Evolutionary conservation across 2,797 vertebrate genomes (phyloP).

Genomic region (Cyclura pinguis): DNA sequence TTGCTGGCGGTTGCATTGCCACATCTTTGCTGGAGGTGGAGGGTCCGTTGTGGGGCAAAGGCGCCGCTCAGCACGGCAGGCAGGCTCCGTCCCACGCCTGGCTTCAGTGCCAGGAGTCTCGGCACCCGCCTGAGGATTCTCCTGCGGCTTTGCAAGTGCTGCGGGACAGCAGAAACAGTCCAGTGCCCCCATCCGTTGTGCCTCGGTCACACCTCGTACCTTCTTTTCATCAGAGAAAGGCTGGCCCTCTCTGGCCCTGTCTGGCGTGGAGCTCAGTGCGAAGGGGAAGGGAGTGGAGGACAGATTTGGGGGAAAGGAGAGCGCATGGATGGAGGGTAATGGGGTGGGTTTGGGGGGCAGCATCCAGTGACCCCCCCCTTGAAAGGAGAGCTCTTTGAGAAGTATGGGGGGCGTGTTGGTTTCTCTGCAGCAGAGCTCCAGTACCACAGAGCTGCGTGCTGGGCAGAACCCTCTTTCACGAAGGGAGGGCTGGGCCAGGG

Average conservation of each 20-base stretch:
- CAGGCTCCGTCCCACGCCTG: neutral
- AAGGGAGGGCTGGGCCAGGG: neutral
- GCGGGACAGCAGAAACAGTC: neutral
- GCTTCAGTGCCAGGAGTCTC: neutral
- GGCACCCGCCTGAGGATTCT: neutral
- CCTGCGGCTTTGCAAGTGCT: neutral
- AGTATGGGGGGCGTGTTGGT: neutral
- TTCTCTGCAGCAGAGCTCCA: neutral
- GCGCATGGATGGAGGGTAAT: too few species aligned
- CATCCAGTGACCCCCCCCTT: too few species aligned
- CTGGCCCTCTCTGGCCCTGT: neutral
- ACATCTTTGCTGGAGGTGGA: too few species aligned
- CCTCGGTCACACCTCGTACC: neutral
- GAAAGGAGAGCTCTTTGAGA: neutral
- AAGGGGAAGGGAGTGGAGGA: neutral
- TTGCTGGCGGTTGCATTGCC: neutral
- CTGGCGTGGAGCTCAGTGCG: neutral
- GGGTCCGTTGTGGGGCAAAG: neutral
- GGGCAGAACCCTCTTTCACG: neutral
- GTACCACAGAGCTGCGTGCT: neutral
- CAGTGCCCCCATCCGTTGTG: fast-evolving
- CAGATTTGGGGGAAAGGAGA: neutral
- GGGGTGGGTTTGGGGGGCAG: neutral
- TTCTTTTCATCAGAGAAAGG: too few species aligned
- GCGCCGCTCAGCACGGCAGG: neutral